Percentiles rank a stretch among this genome's conserved stretches.
phyloP scores from a whole-genome alignment of 2,797 vertebrate genomes.

The Anguilla obscura region DNA sequence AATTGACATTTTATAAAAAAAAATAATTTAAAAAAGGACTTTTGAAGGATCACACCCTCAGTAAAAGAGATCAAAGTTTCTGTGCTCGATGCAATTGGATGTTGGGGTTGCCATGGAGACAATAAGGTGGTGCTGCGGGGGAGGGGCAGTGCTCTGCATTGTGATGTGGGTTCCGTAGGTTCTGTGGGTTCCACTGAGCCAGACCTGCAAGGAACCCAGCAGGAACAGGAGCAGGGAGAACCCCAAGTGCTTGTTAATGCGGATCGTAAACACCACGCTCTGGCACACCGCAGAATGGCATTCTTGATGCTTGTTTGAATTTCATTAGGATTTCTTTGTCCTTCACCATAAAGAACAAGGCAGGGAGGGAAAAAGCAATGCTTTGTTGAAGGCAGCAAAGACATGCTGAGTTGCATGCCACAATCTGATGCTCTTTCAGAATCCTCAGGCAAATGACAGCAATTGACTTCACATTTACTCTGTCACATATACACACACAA shows the following conservation, averaged over 20 bases:
- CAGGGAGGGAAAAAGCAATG: slow-evolving; percentile 45
- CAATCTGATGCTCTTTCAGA: slow-evolving; percentile 21
- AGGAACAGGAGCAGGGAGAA: slow-evolving; percentile 67
- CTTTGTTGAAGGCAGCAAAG: slow-evolving; percentile 72
- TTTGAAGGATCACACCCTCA: slow-evolving; percentile 64
- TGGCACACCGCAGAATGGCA: slow-evolving; percentile 10
- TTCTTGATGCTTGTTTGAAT: slow-evolving; percentile 61
- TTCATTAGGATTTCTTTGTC: slow-evolving; percentile 49
- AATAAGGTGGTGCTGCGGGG: slow-evolving; percentile 59
- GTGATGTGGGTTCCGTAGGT: not conserved
- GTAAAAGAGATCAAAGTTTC: slow-evolving; percentile 73
- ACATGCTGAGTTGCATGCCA: slow-evolving; percentile 56
- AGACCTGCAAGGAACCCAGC: not conserved
- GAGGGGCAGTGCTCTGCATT: not conserved
- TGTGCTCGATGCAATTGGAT: slow-evolving; percentile 54
- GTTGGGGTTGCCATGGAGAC: slow-evolving; percentile 50
- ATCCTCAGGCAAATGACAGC: not conserved
- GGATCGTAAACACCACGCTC: slow-evolving; percentile 74
- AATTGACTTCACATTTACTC: not conserved
- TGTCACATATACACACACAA: not conserved
- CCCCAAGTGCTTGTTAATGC: slow-evolving; percentile 27
- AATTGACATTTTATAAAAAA: slow-evolving; percentile 63
- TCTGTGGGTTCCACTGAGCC: not conserved
- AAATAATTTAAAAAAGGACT: slow-evolving; percentile 20
- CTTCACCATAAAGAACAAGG: slow-evolving; percentile 58